Base-by-base conservation (phyloP, 2,888 invertebrate genomes). In the Plagodis dolabraria region DNA sequence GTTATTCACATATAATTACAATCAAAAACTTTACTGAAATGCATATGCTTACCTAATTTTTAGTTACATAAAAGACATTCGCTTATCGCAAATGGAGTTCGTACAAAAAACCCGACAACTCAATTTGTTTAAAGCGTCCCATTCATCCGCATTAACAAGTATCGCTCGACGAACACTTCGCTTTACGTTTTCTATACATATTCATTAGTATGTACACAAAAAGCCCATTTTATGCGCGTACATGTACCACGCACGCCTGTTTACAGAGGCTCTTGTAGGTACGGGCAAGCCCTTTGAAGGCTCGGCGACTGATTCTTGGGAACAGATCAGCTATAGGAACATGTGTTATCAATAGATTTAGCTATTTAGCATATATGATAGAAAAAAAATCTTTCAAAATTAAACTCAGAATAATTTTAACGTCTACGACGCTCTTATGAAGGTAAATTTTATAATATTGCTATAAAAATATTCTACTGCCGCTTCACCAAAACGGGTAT, bases 141-240 rank as follows among this genome's bases (percentile, higher is more conserved):
- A 53, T 64, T 49, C 54, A 55, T 57, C 63, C 48, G 54, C 47
- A 55, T 58, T 55, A 54, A 38, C 53, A 42, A 34, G 47, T 33
- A 53, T 57, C 43, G 33, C 46, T 47, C 49, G 47, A 43, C 48
- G 45, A 59, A 53, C 50, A 60, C 22, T 57, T 47, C 54, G 35
- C 50, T 47, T 48, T 55, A 49, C 40, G 53, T 53, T 33, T 43
- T 34, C 22, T 45, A 56, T 61, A 60, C 62, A 53, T 59, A 60
- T 61, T 61, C 60, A 61, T 61, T 55, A 59, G 64, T 62, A 56
- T 53, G 60, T 64, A 63, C 57, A 60, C 52, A 61, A 67, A 65
- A 68, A 63, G 57, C 60, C 60, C 64, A 62, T 63, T 59, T 59
- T 68, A 65, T 65, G 65, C 65, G 64, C 65, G 64, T 52, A 62